Conservation (phyloP, 2,113 vertebrate species). For the Anguilla rostrata region DNA sequence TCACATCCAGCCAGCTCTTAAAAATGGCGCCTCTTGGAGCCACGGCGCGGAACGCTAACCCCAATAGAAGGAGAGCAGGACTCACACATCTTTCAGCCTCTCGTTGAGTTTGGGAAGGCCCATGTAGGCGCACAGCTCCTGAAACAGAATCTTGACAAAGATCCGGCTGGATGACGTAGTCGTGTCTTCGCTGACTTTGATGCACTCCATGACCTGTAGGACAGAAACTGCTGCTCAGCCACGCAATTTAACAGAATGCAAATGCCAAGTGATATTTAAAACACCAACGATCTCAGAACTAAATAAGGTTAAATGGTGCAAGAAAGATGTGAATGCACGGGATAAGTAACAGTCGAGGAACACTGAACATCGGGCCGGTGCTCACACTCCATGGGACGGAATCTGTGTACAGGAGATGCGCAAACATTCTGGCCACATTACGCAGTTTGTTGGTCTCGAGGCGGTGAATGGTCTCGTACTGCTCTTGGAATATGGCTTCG, state of each 20-base stretch:
- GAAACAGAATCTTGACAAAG: constrained; percentile 98
- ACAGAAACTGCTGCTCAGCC: neutral
- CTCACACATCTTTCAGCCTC: constrained; percentile 90
- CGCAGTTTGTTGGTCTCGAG: constrained; percentile 97
- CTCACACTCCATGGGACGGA: constrained; percentile 97
- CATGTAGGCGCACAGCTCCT: constrained; percentile 98
- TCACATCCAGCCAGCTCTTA: neutral
- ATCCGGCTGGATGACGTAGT: constrained; percentile 97
- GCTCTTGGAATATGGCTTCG: constrained; percentile 93
- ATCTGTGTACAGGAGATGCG: constrained; percentile 95
- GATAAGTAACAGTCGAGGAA: neutral
- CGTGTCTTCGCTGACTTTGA: constrained; percentile 93
- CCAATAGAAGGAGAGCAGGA: constrained; percentile 17
- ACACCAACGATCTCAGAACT: neutral
- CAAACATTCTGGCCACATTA: constrained; percentile 96
- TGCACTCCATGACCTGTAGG: constrained; percentile 88
- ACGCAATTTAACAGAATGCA: neutral
- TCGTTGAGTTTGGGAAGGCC: constrained; percentile 94
- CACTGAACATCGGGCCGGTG: constrained; percentile 35
- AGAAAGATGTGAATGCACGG: constrained; percentile 10
- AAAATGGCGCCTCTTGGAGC: neutral
- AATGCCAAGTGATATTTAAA: neutral
- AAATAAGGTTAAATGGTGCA: neutral
- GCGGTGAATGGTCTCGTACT: constrained; percentile 95
- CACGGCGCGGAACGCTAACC: neutral